phyloP scores from a whole-genome alignment of 2,797 vertebrate genomes.

The Octomys mimax region DNA sequence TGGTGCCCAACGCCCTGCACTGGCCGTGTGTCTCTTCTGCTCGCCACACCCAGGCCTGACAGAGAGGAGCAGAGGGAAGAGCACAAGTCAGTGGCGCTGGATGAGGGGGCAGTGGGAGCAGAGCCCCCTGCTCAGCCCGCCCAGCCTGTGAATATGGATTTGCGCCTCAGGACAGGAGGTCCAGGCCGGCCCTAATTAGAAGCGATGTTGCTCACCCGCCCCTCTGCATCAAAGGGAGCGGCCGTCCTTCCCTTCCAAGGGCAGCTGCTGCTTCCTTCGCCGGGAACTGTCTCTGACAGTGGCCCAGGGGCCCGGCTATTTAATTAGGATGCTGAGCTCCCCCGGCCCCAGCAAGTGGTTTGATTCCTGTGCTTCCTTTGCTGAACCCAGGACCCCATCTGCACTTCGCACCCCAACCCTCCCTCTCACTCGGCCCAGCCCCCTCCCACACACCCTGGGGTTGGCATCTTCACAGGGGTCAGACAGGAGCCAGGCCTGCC shows the following conservation, averaged over 20 bases:
- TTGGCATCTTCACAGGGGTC: not conserved
- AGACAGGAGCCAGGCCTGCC: not conserved
- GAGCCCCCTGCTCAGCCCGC: not conserved
- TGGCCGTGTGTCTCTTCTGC: not conserved
- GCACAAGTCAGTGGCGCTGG: not conserved
- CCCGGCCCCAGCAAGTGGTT: slow-evolving; percentile 86
- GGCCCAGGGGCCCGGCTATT: slow-evolving; percentile 83
- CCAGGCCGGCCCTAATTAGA: slow-evolving; percentile 86
- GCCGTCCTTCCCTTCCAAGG: slow-evolving; percentile 79
- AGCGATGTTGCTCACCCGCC: slow-evolving; percentile 70
- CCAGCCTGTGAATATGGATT: slow-evolving; percentile 71
- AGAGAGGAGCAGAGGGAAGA: not conserved
- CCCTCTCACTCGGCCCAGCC: no score
- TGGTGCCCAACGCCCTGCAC: no score
- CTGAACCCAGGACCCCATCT: slow-evolving; percentile 16
- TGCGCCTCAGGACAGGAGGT: slow-evolving; percentile 80
- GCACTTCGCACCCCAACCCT: not conserved
- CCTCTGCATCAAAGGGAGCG: slow-evolving; percentile 84
- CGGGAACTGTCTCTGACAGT: slow-evolving; percentile 81
- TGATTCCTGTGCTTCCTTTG: slow-evolving; percentile 83
- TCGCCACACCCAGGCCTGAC: not conserved
- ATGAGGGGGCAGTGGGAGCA: accelerated
- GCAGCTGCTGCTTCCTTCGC: slow-evolving; percentile 86
- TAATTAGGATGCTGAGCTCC: slow-evolving; percentile 88
- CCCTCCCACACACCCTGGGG: not conserved